These are phyloP conservation scores for Lithodes maja DNA, from an alignment of 2,888 invertebrate species.

Conservation along the genomic window DNA sequence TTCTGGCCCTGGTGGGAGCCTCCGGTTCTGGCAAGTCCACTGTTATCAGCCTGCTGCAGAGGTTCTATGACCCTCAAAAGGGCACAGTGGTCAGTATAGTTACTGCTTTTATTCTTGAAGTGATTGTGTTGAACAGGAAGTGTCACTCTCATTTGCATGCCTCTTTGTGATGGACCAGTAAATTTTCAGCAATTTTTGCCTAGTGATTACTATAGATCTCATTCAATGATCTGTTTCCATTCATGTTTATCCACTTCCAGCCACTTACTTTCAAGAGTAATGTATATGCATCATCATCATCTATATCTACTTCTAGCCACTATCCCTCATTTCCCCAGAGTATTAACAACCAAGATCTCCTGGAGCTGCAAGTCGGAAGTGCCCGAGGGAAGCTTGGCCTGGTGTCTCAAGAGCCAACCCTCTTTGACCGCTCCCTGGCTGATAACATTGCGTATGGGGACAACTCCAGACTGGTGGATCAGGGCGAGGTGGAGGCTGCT, in stretches of 20 bases:
- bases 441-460: constrained; percentile 77
- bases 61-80: constrained; percentile 86
- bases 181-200: no score
- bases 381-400: constrained; percentile 75
- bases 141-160: no score
- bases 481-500: constrained; percentile 84
- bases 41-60: constrained; percentile 86
- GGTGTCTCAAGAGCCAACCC: constrained; percentile 79
- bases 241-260: no score
- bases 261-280: no score
- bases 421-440: constrained; percentile 78
- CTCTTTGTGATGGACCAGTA: no score
- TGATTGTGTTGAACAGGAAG: no score
- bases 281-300: no score
- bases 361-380: constrained; percentile 76
- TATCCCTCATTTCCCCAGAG: constrained; percentile 14
- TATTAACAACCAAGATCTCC: constrained; percentile 76
- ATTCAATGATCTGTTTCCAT: no score
- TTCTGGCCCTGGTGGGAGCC: constrained; percentile 84
- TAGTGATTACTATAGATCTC: no score
- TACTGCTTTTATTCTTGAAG: no score
- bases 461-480: constrained; percentile 76
- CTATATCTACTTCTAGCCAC: no score
- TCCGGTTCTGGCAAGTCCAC: constrained; percentile 95
- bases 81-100: constrained; percentile 75